Evolutionary conservation across 2,797 vertebrate species (phyloP).

Genomic region (Syncerus caffer): DNA sequence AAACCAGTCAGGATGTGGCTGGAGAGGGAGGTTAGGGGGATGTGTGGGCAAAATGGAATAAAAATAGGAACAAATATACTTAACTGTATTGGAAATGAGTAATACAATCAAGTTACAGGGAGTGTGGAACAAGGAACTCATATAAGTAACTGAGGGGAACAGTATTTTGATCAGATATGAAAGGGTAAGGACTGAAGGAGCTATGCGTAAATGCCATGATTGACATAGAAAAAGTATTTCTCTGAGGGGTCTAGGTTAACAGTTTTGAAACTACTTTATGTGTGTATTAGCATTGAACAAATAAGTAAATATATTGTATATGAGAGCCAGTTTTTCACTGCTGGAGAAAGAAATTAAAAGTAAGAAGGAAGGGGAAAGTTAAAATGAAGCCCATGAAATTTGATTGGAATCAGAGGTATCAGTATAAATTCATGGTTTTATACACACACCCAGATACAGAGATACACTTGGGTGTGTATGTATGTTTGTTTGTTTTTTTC

Average conservation of each 20-base stretch:
- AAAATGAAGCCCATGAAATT: not conserved
- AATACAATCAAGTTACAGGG: not conserved
- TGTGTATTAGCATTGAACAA: not conserved
- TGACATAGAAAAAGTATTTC: not conserved
- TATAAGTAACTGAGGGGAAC: not conserved
- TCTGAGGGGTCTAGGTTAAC: not conserved
- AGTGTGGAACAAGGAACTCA: not conserved
- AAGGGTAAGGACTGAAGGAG: not conserved
- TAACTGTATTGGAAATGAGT: not conserved
- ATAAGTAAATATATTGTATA: not conserved
- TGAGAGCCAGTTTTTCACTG: not conserved
- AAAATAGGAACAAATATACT: not conserved
- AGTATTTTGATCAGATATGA: not conserved
- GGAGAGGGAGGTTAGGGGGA: not conserved
- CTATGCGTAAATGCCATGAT: not conserved
- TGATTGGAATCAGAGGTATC: not conserved
- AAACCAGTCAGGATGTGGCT: not conserved
- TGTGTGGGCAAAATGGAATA: not conserved
- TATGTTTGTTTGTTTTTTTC: not conserved
- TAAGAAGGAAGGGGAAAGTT: not conserved
- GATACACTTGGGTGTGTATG: not conserved
- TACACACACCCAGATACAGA: not conserved
- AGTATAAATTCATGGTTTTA: not conserved
- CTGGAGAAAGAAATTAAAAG: not conserved
- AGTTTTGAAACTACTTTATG: not conserved